A percentile compares a stretch with the other conserved stretches of the same genome.
Conservation (phyloP, 2,888 invertebrate genomes). For the Agrochola circellaris region DNA sequence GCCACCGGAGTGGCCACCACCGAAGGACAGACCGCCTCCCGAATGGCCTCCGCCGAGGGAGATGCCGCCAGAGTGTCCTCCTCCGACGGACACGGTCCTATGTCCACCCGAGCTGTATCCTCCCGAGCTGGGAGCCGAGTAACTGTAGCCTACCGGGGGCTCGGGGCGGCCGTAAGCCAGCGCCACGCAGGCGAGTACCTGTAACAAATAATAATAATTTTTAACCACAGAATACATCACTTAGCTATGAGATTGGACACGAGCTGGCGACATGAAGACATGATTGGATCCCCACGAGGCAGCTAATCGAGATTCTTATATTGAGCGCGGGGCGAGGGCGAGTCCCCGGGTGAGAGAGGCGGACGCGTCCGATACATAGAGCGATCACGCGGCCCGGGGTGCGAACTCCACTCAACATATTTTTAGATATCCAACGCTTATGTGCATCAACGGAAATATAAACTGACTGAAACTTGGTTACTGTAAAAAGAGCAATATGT, state of each 20-base stretch:
- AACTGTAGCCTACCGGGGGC: constrained; percentile 89
- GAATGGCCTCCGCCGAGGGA: constrained; percentile 77
- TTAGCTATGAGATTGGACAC: constrained; percentile 1
- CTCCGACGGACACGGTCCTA: constrained; percentile 61
- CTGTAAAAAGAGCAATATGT: not conserved
- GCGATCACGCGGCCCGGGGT: constrained; percentile 7
- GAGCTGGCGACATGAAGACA: constrained; percentile 8
- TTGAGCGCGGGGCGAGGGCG: not conserved
- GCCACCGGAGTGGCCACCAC: constrained; percentile 77
- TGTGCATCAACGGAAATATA: constrained; percentile 9
- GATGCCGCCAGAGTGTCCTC: constrained; percentile 68
- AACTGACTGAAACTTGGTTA: constrained; percentile 2
- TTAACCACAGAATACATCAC: constrained; percentile 7
- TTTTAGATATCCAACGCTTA: constrained; percentile 24
- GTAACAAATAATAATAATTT: constrained; percentile 69
- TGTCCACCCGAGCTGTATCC: constrained; percentile 72
- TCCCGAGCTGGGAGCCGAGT: constrained; percentile 81
- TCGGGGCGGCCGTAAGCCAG: constrained; percentile 87
- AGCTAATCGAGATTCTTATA: constrained; percentile 13
- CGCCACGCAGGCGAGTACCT: constrained; percentile 89
- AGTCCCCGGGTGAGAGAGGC: not conserved
- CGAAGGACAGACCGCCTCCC: constrained; percentile 75
- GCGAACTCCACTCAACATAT: constrained; percentile 7
- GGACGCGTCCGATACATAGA: constrained; percentile 15
- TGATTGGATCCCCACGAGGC: constrained; percentile 7